These are phyloP conservation scores for Pogonognathellus flavescens DNA, from an alignment of 1,140 invertebrate species.

Conservation along the genomic window DNA sequence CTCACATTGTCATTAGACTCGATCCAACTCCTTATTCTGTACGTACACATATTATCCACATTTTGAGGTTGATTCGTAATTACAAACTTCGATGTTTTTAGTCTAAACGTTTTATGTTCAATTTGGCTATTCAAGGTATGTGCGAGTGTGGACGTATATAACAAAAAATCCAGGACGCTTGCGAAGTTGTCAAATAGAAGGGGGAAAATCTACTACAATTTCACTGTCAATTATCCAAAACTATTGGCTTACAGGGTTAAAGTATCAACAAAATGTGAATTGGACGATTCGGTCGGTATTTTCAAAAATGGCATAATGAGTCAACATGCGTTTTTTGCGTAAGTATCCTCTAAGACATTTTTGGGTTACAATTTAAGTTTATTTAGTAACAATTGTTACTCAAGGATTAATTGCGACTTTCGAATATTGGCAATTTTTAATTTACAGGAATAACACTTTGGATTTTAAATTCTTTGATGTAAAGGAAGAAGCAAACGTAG, in stretches of 20 bases:
- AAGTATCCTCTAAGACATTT: conserved; percentile 1
- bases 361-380: not conserved
- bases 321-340: conserved; percentile 54
- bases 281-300: conserved; percentile 50
- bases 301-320: conserved; percentile 56
- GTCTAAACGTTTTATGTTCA: too few species aligned
- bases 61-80: too few species aligned
- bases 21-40: conserved; percentile 29
- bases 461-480: conserved; percentile 44
- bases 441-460: conserved; percentile 59
- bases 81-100: too few species aligned
- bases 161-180: not conserved
- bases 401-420: too few species aligned
- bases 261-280: conserved; percentile 19
- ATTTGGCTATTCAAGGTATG: conserved; percentile 53
- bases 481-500: conserved; percentile 23
- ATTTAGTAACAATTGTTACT: not conserved
- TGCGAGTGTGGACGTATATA: conserved; percentile 54
- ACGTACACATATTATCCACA: not conserved
- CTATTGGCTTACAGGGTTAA: conserved; percentile 55
- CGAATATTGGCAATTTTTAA: conserved; percentile 20
- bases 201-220: conserved; percentile 58
- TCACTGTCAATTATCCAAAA: conserved; percentile 37
- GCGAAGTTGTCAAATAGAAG: conserved; percentile 9
- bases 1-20: conserved; percentile 61